A percentile compares a stretch with the other conserved stretches of the same genome.
Evolutionary conservation across 2,797 vertebrate genomes (phyloP).

Genomic region (Emys orbicularis): DNA sequence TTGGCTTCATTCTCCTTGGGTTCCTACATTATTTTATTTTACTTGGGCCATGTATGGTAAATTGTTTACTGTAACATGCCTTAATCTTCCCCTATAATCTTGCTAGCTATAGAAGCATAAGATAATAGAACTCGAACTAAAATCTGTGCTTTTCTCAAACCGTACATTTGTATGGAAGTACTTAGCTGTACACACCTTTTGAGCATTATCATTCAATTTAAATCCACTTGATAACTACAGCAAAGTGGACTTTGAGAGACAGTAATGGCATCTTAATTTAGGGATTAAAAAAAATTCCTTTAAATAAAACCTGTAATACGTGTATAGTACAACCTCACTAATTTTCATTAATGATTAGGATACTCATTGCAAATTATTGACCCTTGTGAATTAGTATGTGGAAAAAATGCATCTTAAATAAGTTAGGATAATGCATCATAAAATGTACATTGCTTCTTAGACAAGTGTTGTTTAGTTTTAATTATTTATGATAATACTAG

Average conservation of each 20-base stretch:
- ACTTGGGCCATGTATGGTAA: constrained; percentile 47
- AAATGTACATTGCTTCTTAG: not conserved
- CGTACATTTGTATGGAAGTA: fast-evolving
- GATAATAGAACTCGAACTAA: not conserved
- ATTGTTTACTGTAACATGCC: constrained; percentile 36
- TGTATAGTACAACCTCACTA: not conserved
- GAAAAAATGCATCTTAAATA: constrained; percentile 7
- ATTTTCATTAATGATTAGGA: constrained; percentile 23
- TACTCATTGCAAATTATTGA: not conserved
- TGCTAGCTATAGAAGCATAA: not conserved
- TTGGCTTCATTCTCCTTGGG: not conserved
- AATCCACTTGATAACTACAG: not conserved
- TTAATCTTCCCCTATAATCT: constrained; percentile 13
- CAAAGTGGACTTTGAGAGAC: not conserved
- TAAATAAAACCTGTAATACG: not conserved
- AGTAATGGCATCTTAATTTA: not conserved
- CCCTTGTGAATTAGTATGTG: constrained; percentile 8
- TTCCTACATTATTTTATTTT: constrained; percentile 63
- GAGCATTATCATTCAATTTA: not conserved
- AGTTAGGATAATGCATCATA: constrained; percentile 5
- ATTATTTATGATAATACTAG: constrained; percentile 40
- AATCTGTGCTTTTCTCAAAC: not conserved
- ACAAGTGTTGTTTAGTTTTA: constrained; percentile 5
- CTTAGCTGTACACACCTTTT: fast-evolving
- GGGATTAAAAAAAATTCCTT: not conserved